Base-by-base conservation (phyloP, 2,797 vertebrate genomes). In the Sphenodon punctatus region DNA sequence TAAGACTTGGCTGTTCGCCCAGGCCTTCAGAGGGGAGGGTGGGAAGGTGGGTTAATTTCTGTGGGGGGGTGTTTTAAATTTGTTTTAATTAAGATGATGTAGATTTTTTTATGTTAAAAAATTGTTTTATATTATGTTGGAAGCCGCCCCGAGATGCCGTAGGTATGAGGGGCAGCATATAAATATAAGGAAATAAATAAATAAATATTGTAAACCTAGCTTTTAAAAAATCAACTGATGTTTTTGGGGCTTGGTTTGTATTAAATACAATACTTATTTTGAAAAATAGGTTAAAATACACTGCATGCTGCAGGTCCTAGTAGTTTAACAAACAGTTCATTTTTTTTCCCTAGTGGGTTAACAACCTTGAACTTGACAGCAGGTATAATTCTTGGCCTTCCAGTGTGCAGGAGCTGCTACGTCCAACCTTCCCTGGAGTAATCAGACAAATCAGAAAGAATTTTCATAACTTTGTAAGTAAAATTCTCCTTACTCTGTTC, bases 381-480 rank as follows among this genome's bases (percentile, higher is more conserved):
- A 95, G 95, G 48, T 99, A 99, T 76, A 96, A 93, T 72, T 97
- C 97, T 1, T 99, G 98, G 99, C 98, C 98, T 67, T 97, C 97
- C 75, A 99, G 94, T 3, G 94, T 99, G 32, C 98, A 99, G 72
- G 99, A 99, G 72, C 95, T 99, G 70, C 97, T 99, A 81, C 95
- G 98, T 25, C 98, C 99, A 22, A 99, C 99, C 0, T 99, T 99
- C 93, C 99, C 98, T 1, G 99, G 98, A 10, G 98, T 99, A 86
- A 99, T 99, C 90, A 95, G 99, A 75, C 99, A 99, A 91, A 99
- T 99, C 63, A 97, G 98, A 70, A 99, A 98, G 91, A 99, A 99
- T 94, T 97, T 99, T 88, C 98, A 99, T 95, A 99, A 98, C 89
- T 96, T 99, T 95, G 99, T 99, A 90, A 90, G 96, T 94, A 80